Evolutionary conservation across 1,140 invertebrate genomes (phyloP).

Genomic region (Camponotus vicinus): DNA sequence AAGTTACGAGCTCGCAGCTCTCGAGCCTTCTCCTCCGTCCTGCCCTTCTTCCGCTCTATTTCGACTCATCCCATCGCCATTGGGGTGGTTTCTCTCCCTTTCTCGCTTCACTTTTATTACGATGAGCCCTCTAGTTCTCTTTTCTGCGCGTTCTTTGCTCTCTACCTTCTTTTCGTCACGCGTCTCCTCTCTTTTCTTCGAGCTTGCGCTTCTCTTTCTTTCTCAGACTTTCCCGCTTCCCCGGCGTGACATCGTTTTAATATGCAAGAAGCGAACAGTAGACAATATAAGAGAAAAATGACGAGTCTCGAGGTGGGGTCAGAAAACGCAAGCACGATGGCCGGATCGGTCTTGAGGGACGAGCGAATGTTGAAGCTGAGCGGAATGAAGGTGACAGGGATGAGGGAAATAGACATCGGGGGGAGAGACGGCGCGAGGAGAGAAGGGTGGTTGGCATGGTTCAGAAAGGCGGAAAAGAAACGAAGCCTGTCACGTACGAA

Average conservation of each 20-base stretch:
- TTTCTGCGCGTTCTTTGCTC: slow-evolving; percentile 40
- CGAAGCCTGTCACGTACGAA: slow-evolving; percentile 74
- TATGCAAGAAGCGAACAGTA: slow-evolving; percentile 77
- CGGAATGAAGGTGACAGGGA: slow-evolving; percentile 54
- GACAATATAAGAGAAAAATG: slow-evolving; percentile 78
- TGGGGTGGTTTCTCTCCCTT: slow-evolving; percentile 34
- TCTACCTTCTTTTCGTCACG: slow-evolving; percentile 44
- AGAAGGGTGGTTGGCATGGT: slow-evolving; percentile 1
- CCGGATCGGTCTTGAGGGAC: slow-evolving; percentile 60
- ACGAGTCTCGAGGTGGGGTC: slow-evolving; percentile 41
- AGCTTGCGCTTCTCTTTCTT: slow-evolving; percentile 27
- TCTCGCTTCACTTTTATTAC: slow-evolving; percentile 68
- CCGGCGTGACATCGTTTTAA: slow-evolving; percentile 71
- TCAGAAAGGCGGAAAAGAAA: slow-evolving; percentile 61
- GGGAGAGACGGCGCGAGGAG: not conserved
- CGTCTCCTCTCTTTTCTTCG: not conserved
- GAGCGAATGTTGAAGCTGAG: slow-evolving; percentile 25
- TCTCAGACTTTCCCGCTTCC: slow-evolving; percentile 18
- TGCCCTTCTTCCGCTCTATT: slow-evolving; percentile 46
- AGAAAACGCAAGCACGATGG: slow-evolving; percentile 46
- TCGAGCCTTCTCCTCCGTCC: slow-evolving; percentile 42
- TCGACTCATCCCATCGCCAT: slow-evolving; percentile 50
- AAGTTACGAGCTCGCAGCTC: slow-evolving; percentile 79
- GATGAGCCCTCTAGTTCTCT: slow-evolving; percentile 51
- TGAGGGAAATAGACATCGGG: slow-evolving; percentile 15